phyloP scores from a whole-genome alignment of 2,113 vertebrate genomes.

The Misgurnus anguillicaudatus region DNA sequence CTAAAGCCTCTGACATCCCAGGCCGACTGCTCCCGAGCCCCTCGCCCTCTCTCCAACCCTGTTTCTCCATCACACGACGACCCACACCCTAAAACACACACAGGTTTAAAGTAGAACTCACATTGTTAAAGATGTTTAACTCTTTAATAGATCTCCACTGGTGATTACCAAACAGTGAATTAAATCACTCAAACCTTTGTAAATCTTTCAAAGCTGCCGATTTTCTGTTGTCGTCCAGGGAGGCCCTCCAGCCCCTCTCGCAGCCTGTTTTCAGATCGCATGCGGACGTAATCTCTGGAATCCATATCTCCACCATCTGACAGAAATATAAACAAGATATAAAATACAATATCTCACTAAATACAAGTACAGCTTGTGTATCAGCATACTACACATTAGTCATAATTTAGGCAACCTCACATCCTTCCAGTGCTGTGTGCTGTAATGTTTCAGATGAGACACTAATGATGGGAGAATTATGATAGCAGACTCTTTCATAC shows the following conservation, averaged over 20 bases:
- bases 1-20: conserved; percentile 87
- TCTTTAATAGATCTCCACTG: not conserved
- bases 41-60: conserved; percentile 92
- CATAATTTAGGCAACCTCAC: not conserved
- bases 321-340: not conserved
- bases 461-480: too few relatives aligned
- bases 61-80: conserved; percentile 89
- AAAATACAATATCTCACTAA: not conserved
- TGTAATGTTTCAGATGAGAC: not conserved
- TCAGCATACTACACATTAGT: too few relatives aligned
- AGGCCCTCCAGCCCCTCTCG: conserved; percentile 79
- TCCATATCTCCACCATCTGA: conserved; percentile 93
- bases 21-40: conserved; percentile 83
- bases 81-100: conserved; percentile 83
- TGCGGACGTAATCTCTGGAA: conserved; percentile 84
- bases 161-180: not conserved
- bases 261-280: conserved; percentile 85
- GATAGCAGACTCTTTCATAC: too few relatives aligned
- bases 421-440: not conserved
- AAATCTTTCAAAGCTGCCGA: conserved; percentile 88
- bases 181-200: conserved; percentile 80
- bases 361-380: not conserved
- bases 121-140: not conserved
- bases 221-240: conserved; percentile 65
- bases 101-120: too few relatives aligned